Conservation (phyloP, 2,888 invertebrate species). For the Melipona beecheii region DNA sequence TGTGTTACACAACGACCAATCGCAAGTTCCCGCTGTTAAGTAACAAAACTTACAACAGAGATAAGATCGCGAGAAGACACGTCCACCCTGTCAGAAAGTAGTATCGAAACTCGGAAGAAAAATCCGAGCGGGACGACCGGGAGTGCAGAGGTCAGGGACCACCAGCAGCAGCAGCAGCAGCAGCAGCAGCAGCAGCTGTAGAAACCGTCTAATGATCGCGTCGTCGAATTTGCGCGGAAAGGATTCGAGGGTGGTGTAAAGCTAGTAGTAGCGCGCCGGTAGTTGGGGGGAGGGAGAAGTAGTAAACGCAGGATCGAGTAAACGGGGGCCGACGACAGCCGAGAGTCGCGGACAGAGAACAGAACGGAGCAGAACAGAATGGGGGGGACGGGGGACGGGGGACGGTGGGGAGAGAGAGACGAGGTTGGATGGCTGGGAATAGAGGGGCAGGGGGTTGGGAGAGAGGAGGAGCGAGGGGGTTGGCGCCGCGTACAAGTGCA, state of each 20-base stretch:
- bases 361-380: neutral
- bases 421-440: slow-evolving; percentile 19
- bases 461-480: slow-evolving; percentile 45
- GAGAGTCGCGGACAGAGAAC: neutral
- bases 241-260: neutral
- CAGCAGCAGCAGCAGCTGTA: too few relatives aligned
- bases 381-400: slow-evolving; percentile 7
- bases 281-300: accelerated
- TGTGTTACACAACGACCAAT: too few relatives aligned
- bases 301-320: neutral
- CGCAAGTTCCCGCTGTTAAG: too few relatives aligned
- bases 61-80: too few relatives aligned
- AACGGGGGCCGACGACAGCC: neutral
- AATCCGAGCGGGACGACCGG: too few relatives aligned
- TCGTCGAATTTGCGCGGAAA: neutral
- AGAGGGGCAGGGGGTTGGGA: slow-evolving; percentile 11
- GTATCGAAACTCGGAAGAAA: too few relatives aligned
- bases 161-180: too few relatives aligned
- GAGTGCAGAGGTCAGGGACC: too few relatives aligned
- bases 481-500: slow-evolving; percentile 76
- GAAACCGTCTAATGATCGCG: neutral
- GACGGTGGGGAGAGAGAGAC: neutral
- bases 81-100: too few relatives aligned
- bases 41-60: too few relatives aligned
- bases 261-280: too few relatives aligned